Base-by-base conservation (phyloP, 2,888 invertebrate genomes). In the Heteropelma amictum region DNA sequence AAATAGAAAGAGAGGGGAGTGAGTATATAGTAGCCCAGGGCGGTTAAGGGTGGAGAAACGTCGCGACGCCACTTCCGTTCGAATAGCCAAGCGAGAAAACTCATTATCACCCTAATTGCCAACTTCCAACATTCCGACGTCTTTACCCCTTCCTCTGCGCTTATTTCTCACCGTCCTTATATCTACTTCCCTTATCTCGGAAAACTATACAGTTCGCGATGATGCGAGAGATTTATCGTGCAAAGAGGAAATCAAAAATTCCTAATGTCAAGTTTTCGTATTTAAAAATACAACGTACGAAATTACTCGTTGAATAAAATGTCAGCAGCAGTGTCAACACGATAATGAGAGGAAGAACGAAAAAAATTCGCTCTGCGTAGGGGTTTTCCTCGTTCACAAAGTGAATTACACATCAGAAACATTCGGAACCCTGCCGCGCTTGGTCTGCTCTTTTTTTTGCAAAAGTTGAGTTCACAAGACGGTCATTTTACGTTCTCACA, bases 101-200 rank as follows among this genome's bases (percentile, higher is more conserved):
- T 76, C 75, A 72, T 76, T 76, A 76, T 76, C 71, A 58, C 35
- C 51, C 71, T 76, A 76, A 76, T 76, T 76, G 75, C 75, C 75
- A 76, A 76, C 75, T 76, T 71, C 75, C 75, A 72, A 68, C 75
- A 61, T 54, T 75, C 61, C 47, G 67, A 63, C 56, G 28, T n/a
- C 33, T 38, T 56, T 53, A 30, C 54, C 54, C 45, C 10, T 47
- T 28, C 58, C 38, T 47, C 60, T 6, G 6, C 28, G 38, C 56
- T 28, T 19, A 19, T 33, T 33, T 14, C 61, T 28, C 58, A 45
- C 17, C 33, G 30, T 10, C 26, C 23, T n/a, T 8, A 10, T 30
- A 8, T n/a, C 30, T 35, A 63, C 49, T 63, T 21, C 21, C 58
- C 17, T 30, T 28, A 14, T 33, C n/a, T 28, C 2, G 6, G 17